Conservation (phyloP, 1,140 invertebrate genomes). For the Stratiolaelaps scimitus region DNA sequence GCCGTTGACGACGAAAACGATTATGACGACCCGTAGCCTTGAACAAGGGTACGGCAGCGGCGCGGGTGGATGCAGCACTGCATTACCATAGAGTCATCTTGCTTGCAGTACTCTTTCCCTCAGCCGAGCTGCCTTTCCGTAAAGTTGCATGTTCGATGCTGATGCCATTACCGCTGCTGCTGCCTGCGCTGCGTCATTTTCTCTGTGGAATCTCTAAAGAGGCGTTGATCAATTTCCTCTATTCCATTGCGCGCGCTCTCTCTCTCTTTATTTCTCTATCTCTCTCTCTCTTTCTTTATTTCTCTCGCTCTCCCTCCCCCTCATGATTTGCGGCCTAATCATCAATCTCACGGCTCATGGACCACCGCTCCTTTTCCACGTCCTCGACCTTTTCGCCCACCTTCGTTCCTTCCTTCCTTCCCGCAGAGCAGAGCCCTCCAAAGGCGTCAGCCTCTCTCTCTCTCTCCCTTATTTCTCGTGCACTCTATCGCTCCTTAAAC, state of each 20-base stretch:
- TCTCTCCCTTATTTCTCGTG: background rate
- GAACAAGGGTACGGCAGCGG: no score
- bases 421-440: background rate
- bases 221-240: conserved; percentile 21
- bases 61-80: no score
- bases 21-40: no score
- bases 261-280: background rate
- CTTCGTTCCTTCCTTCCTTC: background rate
- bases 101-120: no score
- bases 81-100: no score
- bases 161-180: no score
- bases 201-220: no score
- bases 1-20: no score
- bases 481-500: background rate
- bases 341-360: conserved; percentile 26
- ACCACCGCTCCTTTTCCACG: conserved; percentile 7
- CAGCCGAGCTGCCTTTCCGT: no score
- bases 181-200: no score
- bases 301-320: background rate
- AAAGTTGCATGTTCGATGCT: no score
- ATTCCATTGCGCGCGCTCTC: background rate
- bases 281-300: conserved; percentile 1
- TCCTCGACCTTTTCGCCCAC: background rate
- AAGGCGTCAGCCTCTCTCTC: background rate
- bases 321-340: background rate